These are phyloP conservation scores for Spodoptera frugiperda DNA, from an alignment of 1,140 invertebrate genomes.

Conservation along the genomic window DNA sequence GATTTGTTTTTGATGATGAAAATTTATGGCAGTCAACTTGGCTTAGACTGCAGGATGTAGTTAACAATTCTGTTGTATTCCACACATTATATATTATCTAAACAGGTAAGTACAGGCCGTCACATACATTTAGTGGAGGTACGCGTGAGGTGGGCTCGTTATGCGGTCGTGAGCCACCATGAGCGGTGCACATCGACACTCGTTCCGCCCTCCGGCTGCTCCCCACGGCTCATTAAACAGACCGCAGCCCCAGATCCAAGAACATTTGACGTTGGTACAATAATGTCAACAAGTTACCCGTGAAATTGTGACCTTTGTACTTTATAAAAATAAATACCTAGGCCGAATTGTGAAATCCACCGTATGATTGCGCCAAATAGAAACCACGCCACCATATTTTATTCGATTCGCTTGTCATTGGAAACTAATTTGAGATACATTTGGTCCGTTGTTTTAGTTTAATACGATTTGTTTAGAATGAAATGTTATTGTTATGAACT, in stretches of 20 bases:
- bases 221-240: slow-evolving; percentile 45
- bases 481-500: neutral
- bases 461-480: neutral
- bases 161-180: slow-evolving; percentile 18
- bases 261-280: slow-evolving; percentile 36
- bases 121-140: slow-evolving; percentile 29
- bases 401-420: neutral
- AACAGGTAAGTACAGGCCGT: slow-evolving; percentile 13
- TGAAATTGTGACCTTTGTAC: slow-evolving; percentile 34
- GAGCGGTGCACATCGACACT: slow-evolving; percentile 39
- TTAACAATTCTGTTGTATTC: too few relatives aligned
- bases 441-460: neutral
- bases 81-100: neutral
- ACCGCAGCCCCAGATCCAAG: slow-evolving; percentile 39
- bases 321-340: slow-evolving; percentile 41
- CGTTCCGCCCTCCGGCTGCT: slow-evolving; percentile 34
- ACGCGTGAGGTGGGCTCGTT: slow-evolving; percentile 42
- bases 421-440: slow-evolving; percentile 17
- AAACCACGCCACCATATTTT: slow-evolving; percentile 18
- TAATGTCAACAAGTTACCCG: slow-evolving; percentile 26
- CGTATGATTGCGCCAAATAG: slow-evolving; percentile 24
- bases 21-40: too few relatives aligned
- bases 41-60: too few relatives aligned
- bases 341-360: slow-evolving; percentile 28
- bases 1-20: too few relatives aligned